A percentile compares a stretch with the other conserved stretches of the same genome.
Conservation (phyloP, 2,113 vertebrate genomes). For the Progne subis region DNA sequence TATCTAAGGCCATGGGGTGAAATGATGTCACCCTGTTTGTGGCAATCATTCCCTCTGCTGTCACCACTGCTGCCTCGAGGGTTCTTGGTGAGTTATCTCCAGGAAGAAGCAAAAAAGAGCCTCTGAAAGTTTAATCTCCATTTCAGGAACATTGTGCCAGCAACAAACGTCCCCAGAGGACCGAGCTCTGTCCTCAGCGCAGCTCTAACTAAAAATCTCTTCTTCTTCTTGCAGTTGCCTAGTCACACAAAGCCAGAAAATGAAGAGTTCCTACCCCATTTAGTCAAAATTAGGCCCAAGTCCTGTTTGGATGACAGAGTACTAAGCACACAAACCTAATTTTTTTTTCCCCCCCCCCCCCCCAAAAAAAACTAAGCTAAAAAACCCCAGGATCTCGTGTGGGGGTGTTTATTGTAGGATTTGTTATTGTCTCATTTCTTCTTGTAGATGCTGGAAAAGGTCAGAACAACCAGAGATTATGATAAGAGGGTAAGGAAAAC, state of each 20-base stretch:
- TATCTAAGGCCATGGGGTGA: background rate
- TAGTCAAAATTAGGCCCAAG: background rate
- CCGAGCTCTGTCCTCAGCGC: background rate
- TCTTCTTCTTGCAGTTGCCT: background rate
- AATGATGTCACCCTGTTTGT: background rate
- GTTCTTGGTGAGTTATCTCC: background rate
- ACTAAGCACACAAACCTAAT: background rate
- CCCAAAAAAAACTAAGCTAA: background rate
- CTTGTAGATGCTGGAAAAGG: background rate
- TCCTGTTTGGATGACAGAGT: background rate
- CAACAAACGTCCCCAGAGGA: background rate
- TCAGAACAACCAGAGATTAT: background rate
- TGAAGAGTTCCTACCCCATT: background rate
- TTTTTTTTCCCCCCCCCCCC: background rate
- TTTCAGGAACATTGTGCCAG: background rate
- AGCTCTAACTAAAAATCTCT: background rate
- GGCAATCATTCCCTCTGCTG: background rate
- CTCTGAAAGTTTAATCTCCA: background rate
- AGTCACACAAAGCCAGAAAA: background rate
- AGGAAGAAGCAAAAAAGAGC: background rate
- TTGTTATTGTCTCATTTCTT: background rate
- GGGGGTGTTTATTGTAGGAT: background rate
- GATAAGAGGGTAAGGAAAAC: background rate
- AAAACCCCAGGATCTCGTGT: fast-evolving
- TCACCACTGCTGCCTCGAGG: background rate